These are phyloP conservation scores for Diplolepis rosae DNA, from an alignment of 2,888 invertebrate species.

Conservation along the genomic window DNA sequence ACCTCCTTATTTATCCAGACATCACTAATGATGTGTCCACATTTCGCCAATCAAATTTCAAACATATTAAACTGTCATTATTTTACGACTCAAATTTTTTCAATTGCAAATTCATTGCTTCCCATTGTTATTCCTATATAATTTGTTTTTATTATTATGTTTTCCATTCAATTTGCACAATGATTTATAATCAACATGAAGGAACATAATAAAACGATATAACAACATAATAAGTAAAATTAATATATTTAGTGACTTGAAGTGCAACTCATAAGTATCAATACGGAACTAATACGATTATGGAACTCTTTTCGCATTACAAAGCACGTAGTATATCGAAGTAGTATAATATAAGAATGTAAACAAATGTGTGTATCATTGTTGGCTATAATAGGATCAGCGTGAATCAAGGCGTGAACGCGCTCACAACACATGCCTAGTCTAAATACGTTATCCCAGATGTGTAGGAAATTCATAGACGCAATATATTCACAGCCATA, in stretches of 20 bases:
- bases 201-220: no score
- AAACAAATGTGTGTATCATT: slow-evolving; percentile 25
- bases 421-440: neutral
- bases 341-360: slow-evolving; percentile 5
- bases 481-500: neutral
- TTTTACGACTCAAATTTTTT: neutral
- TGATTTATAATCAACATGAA: no score
- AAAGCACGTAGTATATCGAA: neutral
- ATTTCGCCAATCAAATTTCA: neutral
- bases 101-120: no score
- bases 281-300: neutral
- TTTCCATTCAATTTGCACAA: no score
- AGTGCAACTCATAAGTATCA: neutral
- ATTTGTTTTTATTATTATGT: no score
- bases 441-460: slow-evolving; percentile 5
- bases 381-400: slow-evolving; percentile 28
- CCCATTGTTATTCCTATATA: no score
- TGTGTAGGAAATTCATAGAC: slow-evolving; percentile 9
- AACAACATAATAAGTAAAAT: no score
- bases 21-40: neutral
- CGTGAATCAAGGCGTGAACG: slow-evolving; percentile 21
- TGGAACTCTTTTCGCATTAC: neutral
- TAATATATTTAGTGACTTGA: no score
- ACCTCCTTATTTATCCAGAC: neutral
- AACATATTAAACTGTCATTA: neutral